Percentiles rank a stretch among this genome's conserved stretches.
Evolutionary conservation across 2,888 invertebrate genomes (phyloP).

Genomic region (Caenorhabditis zanzibari): DNA sequence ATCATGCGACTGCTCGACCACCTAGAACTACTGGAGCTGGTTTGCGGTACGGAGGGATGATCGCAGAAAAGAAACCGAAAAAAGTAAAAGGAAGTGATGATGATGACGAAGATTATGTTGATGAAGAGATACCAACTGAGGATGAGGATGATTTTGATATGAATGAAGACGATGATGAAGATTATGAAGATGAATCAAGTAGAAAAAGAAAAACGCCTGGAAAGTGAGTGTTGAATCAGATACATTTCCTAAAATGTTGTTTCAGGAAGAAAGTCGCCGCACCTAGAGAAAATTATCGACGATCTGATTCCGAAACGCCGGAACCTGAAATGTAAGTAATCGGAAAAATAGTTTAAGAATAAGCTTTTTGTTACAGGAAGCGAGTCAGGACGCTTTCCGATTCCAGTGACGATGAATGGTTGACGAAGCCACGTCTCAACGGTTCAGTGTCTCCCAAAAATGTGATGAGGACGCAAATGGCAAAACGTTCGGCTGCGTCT

Average conservation of each 20-base stretch:
- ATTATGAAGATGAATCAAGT: slow-evolving; percentile 36
- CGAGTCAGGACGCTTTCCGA: slow-evolving; percentile 66
- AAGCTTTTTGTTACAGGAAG: slow-evolving; percentile 17
- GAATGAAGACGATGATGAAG: slow-evolving; percentile 59
- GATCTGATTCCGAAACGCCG: slow-evolving; percentile 49
- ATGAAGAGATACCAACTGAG: slow-evolving; percentile 63
- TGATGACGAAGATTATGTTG: slow-evolving; percentile 67
- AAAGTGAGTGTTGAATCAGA: slow-evolving; percentile 17
- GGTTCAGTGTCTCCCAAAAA: slow-evolving; percentile 53
- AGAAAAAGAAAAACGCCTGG: slow-evolving; percentile 51
- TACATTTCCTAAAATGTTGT: neutral
- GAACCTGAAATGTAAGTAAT: slow-evolving; percentile 47
- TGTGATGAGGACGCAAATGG: slow-evolving; percentile 55
- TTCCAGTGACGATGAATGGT: slow-evolving; percentile 69
- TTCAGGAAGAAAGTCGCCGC: slow-evolving; percentile 39
- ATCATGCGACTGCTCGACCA: slow-evolving; percentile 31
- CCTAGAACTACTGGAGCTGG: slow-evolving; percentile 42
- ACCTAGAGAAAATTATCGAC: slow-evolving; percentile 17
- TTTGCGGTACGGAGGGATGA: slow-evolving; percentile 37
- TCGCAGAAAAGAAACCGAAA: slow-evolving; percentile 45
- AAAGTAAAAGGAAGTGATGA: slow-evolving; percentile 56
- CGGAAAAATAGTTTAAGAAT: neutral
- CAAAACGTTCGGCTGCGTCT: slow-evolving; percentile 31
- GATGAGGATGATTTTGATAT: slow-evolving; percentile 62
- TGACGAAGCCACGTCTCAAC: slow-evolving; percentile 59